phyloP scores from a whole-genome alignment of 2,797 vertebrate genomes.

The Sphenodon punctatus region DNA sequence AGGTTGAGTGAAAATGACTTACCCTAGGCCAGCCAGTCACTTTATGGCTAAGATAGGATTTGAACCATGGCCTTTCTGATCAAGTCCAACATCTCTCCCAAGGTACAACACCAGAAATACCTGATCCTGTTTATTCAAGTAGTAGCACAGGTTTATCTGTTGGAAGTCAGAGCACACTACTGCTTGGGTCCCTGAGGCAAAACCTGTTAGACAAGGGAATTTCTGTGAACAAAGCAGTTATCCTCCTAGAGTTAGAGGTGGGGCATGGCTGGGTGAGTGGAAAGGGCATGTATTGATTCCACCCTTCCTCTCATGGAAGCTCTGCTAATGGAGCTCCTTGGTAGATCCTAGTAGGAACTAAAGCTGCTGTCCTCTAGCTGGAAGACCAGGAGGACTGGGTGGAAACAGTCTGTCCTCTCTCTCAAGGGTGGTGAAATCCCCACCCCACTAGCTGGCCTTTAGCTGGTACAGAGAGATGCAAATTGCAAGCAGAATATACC shows the following conservation, averaged over 20 bases:
- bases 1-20: no score
- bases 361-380: neutral
- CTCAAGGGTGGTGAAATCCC: neutral
- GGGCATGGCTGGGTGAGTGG: neutral
- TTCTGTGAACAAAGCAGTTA: neutral
- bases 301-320: neutral
- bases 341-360: neutral
- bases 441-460: accelerated
- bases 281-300: neutral
- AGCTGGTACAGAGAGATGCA: neutral
- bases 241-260: neutral
- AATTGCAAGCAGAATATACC: neutral
- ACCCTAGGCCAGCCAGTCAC: no score
- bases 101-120: no score
- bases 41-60: no score
- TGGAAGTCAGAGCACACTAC: accelerated
- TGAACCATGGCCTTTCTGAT: no score
- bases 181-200: neutral
- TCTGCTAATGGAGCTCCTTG: accelerated
- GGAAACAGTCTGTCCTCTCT: accelerated
- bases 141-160: neutral
- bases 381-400: neutral
- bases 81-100: no score
- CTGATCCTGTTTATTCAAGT: neutral
- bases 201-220: neutral